Base-by-base conservation (phyloP, 2,888 invertebrate genomes). In the Prenolepis imparis region DNA sequence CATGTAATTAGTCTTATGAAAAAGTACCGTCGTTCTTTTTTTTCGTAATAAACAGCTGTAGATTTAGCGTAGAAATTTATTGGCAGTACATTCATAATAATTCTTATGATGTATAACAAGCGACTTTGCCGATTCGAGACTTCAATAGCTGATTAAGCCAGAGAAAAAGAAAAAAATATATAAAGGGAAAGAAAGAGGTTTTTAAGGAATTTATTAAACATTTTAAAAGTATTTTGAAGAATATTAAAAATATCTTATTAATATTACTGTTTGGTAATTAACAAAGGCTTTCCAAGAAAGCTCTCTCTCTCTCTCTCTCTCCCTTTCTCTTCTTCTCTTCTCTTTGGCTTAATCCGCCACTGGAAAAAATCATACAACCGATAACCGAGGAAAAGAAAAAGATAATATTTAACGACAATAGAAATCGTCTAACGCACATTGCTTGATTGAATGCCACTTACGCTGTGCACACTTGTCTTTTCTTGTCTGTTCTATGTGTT, bases 401-500 rank as follows among this genome's bases (percentile, higher is more conserved):
- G 52, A 77, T 28, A 66, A 36, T 24, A 55, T 55, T 28, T 8
- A 67, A 63, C 66, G 36, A 63, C 21, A 52, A 77, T 52, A 75
- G 44, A 57, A n/a, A 80, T 80, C 72, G 72, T 82, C 39, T 84
- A 80, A 83, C 87, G 90, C 90, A 92, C 93, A 93, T 52, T 89
- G 94, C 94, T 94, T 94, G 92, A 92, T 64, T 86, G 94, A 94
- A 94, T 94, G 94, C 93, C 91, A 94, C 93, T 94, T 93, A 94
- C 91, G 94, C 94, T 93, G 92, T 93, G 93, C 93, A 94, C 94
- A 91, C 92, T 77, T 77, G 90, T 94, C 32, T 92, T 92, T 94
- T 93, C 92, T 86, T 89, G 91, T 94, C 94, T 94, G 94, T 94
- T 94, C 94, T 94, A 94, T 94, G 94, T 95, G 92, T 93, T 93